Base-by-base conservation (phyloP, 2,888 invertebrate genomes). In the Cordilura impudica region DNA sequence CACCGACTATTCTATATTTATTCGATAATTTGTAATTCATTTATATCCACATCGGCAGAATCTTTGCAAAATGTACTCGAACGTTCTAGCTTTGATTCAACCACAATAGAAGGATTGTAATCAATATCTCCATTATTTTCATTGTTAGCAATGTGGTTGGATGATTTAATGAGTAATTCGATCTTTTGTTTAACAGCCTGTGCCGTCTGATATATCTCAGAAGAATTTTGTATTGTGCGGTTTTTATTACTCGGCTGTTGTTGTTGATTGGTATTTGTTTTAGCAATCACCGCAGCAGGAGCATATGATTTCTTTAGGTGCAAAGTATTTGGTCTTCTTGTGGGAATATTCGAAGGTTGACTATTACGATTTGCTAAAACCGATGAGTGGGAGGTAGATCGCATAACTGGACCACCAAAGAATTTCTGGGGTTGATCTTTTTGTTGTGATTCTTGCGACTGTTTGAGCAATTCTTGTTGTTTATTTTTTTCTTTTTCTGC, bases 41-140 rank as follows among this genome's bases (percentile, higher is more conserved):
- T 85, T 12, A 86, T 77, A 69, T 89, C 89, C 75, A 87, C 76
- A 73, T 89, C 88, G 81, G 89, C 88, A 14, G 81, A 66, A 67
- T 90, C 90, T 81, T 90, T 90, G 84, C 90, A 89, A 77, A 90
- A 90, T 31, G 90, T 90, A 82, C 89, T 90, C n/a, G 90, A 90
- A 21, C 90, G 86, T 81, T 90, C 90, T 75, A 90, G 83, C 82
- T 90, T 90, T 31, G 88, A 86, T 82, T 86, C 84, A 51, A 85
- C 81, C 75, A 63, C 56, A 63, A 79, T 51, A 18, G 79, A 49
- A 19, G 79, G 45, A 39, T 73, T 85, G 84, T 29, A 31, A 23
- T 71, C 35, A 63, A 69, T 54, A 78, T 73, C 12, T 29, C 39
- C 65, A 51, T 74, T 56, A 56, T 72, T 54, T 71, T 77, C 29